Base-by-base conservation (phyloP, 2,888 invertebrate species). In the Elegia similella region DNA sequence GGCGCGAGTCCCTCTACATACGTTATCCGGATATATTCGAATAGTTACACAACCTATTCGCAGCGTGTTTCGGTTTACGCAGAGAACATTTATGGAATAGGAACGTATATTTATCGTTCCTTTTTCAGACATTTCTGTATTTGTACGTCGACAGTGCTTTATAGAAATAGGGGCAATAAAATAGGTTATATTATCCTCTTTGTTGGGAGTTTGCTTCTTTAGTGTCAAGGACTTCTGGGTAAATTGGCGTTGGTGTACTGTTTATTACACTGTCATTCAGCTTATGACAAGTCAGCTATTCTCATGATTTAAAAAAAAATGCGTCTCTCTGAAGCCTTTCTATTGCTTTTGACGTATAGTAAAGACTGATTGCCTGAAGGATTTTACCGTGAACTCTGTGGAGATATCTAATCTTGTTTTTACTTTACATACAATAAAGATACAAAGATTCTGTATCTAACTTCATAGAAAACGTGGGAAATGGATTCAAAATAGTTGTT, bases 1-100 rank as follows among this genome's bases (percentile, higher is more conserved):
- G 38, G 64, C 67, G 67, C 61, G 65, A 62, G 60, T 52, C 58
- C 47, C 34, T 42, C 52, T 42, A 48, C 56, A 63, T 55, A 58
- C 62, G 62, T 56, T 56, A 59, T 59, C 62, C 58, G 55, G 42
- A 47, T 53, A 47, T 48, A 48, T 48, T 29, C 15, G 42, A 48
- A 50, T 53, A 57, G 57, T 52, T 47, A 32, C 29, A 15, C 55
- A 58, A 42, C 56, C 52, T 57, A 58, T 56, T 60, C 52, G 47
- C 43, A 8, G 16, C 42, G 42, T 48, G 55, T 50, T 48, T 52
- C 30, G 44, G 16, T 38, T 15, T 32, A 32, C 42, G 56, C 38
- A 52, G 38, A 6, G n/a, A 29, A 57, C 43, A 34, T 56, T 55
- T 59, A 48, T 48, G 47, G 23, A 38, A 48, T 48, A 48, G 47